Evolutionary conservation across 2,797 vertebrate species (phyloP).

Genomic region (Melanogrammus aeglefinus): DNA sequence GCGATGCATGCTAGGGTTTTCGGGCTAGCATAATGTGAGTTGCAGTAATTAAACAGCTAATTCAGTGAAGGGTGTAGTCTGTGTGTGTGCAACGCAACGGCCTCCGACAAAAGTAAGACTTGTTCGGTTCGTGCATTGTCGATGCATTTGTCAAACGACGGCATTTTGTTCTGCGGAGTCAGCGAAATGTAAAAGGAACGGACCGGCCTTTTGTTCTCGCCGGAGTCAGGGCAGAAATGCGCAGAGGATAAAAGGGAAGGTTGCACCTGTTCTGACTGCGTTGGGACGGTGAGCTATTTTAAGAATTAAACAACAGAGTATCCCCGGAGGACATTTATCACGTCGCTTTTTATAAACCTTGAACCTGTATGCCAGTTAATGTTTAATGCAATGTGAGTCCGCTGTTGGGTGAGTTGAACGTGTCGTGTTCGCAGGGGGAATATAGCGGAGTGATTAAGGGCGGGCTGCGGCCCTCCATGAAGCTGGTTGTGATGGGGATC

Average conservation of each 20-base stretch:
- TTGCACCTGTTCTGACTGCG: not conserved
- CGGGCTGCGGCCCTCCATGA: slow-evolving; percentile 87
- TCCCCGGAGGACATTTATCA: not conserved
- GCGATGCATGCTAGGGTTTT: not conserved
- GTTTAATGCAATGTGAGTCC: not conserved
- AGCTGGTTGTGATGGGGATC: slow-evolving; percentile 84
- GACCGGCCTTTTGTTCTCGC: too few relatives aligned
- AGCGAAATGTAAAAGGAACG: too few relatives aligned
- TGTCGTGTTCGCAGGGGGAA: slow-evolving; percentile 67
- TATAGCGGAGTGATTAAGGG: slow-evolving; percentile 88
- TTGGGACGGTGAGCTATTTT: not conserved
- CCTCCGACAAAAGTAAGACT: slow-evolving; percentile 20
- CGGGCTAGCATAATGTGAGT: too few relatives aligned
- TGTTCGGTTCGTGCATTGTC: slow-evolving; percentile 44
- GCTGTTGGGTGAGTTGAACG: not conserved
- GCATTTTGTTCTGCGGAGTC: too few relatives aligned
- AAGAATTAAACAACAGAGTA: not conserved
- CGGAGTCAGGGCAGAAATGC: not conserved
- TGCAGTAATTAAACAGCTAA: not conserved
- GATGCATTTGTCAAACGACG: slow-evolving; percentile 13
- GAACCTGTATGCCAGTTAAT: not conserved
- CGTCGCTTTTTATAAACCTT: not conserved
- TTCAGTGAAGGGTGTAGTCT: not conserved
- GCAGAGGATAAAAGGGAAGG: slow-evolving; percentile 32
- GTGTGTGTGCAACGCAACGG: not conserved